Conservation (phyloP, 2,797 vertebrate genomes). For the Anabas testudineus region DNA sequence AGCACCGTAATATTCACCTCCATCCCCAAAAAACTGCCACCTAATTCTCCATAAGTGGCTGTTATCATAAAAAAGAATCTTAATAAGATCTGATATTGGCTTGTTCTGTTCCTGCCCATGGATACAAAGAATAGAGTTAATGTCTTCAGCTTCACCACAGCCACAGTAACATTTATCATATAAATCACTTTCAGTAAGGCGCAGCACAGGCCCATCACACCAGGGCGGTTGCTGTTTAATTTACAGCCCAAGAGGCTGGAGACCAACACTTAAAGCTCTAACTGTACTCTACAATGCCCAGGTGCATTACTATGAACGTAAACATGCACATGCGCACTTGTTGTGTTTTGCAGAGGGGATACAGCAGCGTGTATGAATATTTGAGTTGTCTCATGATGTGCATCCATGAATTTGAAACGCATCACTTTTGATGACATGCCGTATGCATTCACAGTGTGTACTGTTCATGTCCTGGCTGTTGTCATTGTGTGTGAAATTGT, state of each 20-base stretch:
- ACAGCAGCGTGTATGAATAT: neutral
- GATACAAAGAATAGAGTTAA: neutral
- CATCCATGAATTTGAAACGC: too few species aligned
- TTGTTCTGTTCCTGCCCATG: neutral
- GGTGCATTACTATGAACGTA: neutral
- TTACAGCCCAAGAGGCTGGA: constrained; percentile 39
- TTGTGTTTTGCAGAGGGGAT: constrained; percentile 15
- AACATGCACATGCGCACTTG: neutral
- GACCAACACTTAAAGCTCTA: constrained; percentile 31
- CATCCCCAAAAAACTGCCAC: neutral
- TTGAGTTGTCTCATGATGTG: too few species aligned
- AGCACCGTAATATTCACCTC: neutral
- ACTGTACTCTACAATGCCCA: constrained; percentile 34
- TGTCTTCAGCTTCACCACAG: neutral
- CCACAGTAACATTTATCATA: constrained; percentile 18
- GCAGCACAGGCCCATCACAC: constrained; percentile 28
- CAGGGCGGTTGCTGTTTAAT: constrained; percentile 44
- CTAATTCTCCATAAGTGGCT: constrained; percentile 1
- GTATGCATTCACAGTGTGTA: too few species aligned
- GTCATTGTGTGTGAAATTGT: neutral
- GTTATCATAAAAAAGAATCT: neutral
- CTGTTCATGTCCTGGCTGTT: neutral
- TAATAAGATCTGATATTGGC: neutral
- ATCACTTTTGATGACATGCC: too few species aligned
- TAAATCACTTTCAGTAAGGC: constrained; percentile 9